phyloP scores from a whole-genome alignment of 2,888 invertebrate species.

The Cheilosia soror region DNA sequence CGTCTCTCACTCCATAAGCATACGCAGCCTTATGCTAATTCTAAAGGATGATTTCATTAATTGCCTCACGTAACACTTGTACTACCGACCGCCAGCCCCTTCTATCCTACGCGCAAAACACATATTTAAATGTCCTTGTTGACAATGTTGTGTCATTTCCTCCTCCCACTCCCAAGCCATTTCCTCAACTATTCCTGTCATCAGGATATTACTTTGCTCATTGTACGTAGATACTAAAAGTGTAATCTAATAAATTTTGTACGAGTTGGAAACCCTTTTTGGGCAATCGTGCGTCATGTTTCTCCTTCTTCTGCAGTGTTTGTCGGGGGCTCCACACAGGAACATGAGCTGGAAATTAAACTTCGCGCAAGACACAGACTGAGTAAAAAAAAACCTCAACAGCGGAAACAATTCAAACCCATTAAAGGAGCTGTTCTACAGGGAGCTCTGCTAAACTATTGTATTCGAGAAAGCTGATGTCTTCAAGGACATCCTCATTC shows the following conservation, averaged over 20 bases:
- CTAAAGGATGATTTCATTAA: conserved; percentile 71
- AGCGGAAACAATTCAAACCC: conserved; percentile 54
- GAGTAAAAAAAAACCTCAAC: conserved; percentile 11
- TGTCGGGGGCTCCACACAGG: conserved; percentile 17
- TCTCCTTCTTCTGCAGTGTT: background rate
- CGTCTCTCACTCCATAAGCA: background rate
- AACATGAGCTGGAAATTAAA: conserved; percentile 60
- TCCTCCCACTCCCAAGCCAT: background rate
- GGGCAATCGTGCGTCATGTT: conserved; percentile 67
- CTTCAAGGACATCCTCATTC: conserved; percentile 56
- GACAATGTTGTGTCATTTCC: conserved; percentile 73
- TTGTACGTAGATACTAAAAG: conserved; percentile 49
- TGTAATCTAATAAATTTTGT: conserved; percentile 68
- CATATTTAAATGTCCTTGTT: conserved; percentile 69
- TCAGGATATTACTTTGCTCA: conserved; percentile 68
- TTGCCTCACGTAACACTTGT: conserved; percentile 70
- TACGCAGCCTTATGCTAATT: conserved; percentile 61
- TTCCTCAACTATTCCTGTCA: conserved; percentile 52
- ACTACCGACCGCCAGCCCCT: background rate
- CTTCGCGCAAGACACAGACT: conserved; percentile 33
- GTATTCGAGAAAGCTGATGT: conserved; percentile 6
- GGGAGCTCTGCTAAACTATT: conserved; percentile 13
- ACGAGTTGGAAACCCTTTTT: conserved; percentile 64
- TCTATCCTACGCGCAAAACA: conserved; percentile 23
- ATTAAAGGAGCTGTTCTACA: conserved; percentile 21